Conservation (phyloP, 2,888 invertebrate genomes). For the Loripinus fragilis region DNA sequence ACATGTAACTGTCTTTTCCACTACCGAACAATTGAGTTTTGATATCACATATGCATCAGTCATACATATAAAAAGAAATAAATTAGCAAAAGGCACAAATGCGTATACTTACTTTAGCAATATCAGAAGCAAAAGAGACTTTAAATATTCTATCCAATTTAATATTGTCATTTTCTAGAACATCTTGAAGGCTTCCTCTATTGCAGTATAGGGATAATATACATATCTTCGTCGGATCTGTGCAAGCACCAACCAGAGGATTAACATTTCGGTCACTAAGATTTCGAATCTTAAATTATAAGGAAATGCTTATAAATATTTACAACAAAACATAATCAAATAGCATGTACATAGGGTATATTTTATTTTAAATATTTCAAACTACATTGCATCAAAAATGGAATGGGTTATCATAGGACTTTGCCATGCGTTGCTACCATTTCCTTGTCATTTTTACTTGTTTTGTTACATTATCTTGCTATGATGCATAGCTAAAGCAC, state of each 20-base stretch:
- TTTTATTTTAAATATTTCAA: too few species aligned
- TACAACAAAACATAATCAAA: too few species aligned
- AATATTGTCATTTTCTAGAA: slow-evolving; percentile 78
- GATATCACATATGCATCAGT: background rate
- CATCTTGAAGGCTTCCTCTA: slow-evolving; percentile 88
- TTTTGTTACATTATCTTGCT: too few species aligned
- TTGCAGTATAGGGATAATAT: slow-evolving; percentile 92
- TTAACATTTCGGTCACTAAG: slow-evolving; percentile 93
- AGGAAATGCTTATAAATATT: too few species aligned
- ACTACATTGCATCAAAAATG: too few species aligned
- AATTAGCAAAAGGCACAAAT: too few species aligned
- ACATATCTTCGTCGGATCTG: slow-evolving; percentile 90
- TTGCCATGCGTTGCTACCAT: too few species aligned
- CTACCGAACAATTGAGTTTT: background rate
- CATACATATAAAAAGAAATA: background rate
- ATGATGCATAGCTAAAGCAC: too few species aligned
- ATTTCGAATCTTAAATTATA: slow-evolving; percentile 91
- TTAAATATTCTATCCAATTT: slow-evolving; percentile 79
- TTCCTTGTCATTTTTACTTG: too few species aligned
- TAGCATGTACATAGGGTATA: too few species aligned
- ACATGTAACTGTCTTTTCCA: too few species aligned
- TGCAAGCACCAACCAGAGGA: slow-evolving; percentile 92
- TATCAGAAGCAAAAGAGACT: slow-evolving; percentile 75
- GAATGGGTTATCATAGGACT: too few species aligned
- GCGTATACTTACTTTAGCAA: slow-evolving; percentile 64